Conservation (phyloP, 2,888 invertebrate species). For the Tridacna crocea region DNA sequence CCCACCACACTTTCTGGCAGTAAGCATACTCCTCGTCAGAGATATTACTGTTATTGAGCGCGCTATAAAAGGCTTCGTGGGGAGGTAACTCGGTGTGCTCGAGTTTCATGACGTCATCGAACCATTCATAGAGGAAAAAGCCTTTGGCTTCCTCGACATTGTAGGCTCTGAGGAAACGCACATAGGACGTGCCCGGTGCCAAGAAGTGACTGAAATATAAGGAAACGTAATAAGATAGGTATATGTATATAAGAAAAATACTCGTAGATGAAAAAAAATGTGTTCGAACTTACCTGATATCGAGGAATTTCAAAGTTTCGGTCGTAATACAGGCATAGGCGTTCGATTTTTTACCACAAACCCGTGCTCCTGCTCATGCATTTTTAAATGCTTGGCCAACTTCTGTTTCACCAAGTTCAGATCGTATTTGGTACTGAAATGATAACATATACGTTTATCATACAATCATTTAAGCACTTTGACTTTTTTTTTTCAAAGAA, state of each 20-base stretch:
- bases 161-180: slow-evolving; percentile 53
- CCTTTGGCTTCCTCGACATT: slow-evolving; percentile 49
- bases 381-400: slow-evolving; percentile 15
- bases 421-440: slow-evolving; percentile 28
- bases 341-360: slow-evolving; percentile 38
- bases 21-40: slow-evolving; percentile 22
- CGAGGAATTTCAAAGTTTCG: neutral
- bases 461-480: neutral
- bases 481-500: too few species aligned
- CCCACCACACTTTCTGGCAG: slow-evolving; percentile 49
- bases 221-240: neutral
- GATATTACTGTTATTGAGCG: slow-evolving; percentile 21
- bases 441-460: neutral
- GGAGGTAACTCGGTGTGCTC: slow-evolving; percentile 41
- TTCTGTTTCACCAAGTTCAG: slow-evolving; percentile 23
- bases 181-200: slow-evolving; percentile 49
- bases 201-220: slow-evolving; percentile 55
- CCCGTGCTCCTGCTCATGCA: slow-evolving; percentile 23
- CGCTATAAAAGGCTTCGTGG: slow-evolving; percentile 36
- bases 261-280: too few species aligned
- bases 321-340: slow-evolving; percentile 44
- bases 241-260: too few species aligned
- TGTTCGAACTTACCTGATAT: too few species aligned
- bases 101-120: slow-evolving; percentile 29
- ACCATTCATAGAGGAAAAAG: slow-evolving; percentile 54